Conservation (phyloP, 2,113 vertebrate species). For the Neolamprologus falcicula region DNA sequence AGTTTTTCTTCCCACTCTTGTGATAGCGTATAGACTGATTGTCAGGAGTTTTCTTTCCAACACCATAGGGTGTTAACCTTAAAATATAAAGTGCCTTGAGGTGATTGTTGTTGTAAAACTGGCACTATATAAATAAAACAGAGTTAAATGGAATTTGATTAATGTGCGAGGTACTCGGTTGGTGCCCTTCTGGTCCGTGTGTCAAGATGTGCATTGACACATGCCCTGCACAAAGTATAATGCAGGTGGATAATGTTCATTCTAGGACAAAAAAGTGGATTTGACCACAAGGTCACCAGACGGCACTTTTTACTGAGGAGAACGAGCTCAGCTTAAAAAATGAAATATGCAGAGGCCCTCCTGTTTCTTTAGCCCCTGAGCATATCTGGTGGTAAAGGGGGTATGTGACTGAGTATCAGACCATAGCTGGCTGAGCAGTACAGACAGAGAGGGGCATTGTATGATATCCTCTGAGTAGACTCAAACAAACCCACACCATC, state of each 20-base stretch:
- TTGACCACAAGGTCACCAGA: slow-evolving; percentile 43
- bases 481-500: slow-evolving; percentile 15
- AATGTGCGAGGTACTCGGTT: not conserved
- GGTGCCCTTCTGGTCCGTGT: not conserved
- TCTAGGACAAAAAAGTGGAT: slow-evolving; percentile 9
- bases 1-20: not conserved
- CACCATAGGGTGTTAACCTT: not conserved
- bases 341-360: slow-evolving; percentile 27
- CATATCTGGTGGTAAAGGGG: slow-evolving; percentile 45
- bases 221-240: not conserved
- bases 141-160: not conserved
- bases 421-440: slow-evolving; percentile 14
- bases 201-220: not conserved
- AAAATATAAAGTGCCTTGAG: not conserved
- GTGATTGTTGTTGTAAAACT: not conserved
- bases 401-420: slow-evolving; percentile 40
- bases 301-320: not conserved
- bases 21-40: not conserved
- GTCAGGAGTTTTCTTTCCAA: not conserved
- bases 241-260: slow-evolving; percentile 9
- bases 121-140: not conserved
- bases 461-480: slow-evolving; percentile 4
- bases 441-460: slow-evolving; percentile 66
- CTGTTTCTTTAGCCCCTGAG: slow-evolving; percentile 18
- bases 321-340: not conserved